Evolutionary conservation across 2,113 vertebrate genomes (phyloP), one percentile per base, ranked within the genome.

Genomic region (Chrysemys picta): DNA sequence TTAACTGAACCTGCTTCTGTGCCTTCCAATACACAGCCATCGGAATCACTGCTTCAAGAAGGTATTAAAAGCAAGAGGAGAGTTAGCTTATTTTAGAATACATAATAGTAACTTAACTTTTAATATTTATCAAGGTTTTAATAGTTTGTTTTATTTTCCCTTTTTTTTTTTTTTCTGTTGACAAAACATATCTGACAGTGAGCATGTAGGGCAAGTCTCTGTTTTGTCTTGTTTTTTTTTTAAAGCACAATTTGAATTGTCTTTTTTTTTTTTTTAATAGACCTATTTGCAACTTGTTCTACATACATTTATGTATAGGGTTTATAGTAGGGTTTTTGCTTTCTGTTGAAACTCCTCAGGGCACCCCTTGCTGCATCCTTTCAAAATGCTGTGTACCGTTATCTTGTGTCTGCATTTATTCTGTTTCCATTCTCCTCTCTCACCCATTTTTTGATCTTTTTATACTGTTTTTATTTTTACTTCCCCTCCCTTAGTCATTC

Each of bases 11-110:
- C 91, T 16, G 88, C 52, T 5, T 85, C 97, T 69, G 65, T 88
- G 52, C 87, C 97, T 10, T 95, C 97, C 29, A 75, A 84, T 56
- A 22, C 94, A 3, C 97, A 97, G 52, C 92, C 95, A 1, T 72
- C 95, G 16, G 97, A 98, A 69, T 35, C 89, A 1, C 29, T 95
- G 21, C 95, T 95, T 56, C 98, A 98, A 75, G 98, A 98, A 98
- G 98, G 98, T 98, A 98, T 88, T 93, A 22, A 94, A 94, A 91
- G 53, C 65, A 89, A 86, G 27, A 88, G 84, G 87, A 27, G 78
- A 80, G 25, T 11, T 53, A 54, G 17, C 65, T 38, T n/a, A 38
- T 17, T 72, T 84, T 92, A 17, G 5, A n/a, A 19, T 56, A 31
- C n/a, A 91, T 52, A 35, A 8, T 56, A 38, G 42, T 42, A 29